A percentile compares a stretch with the other conserved stretches of the same genome.
phyloP scores from a whole-genome alignment of 2,113 vertebrate species.

The Nesogale talazaci region DNA sequence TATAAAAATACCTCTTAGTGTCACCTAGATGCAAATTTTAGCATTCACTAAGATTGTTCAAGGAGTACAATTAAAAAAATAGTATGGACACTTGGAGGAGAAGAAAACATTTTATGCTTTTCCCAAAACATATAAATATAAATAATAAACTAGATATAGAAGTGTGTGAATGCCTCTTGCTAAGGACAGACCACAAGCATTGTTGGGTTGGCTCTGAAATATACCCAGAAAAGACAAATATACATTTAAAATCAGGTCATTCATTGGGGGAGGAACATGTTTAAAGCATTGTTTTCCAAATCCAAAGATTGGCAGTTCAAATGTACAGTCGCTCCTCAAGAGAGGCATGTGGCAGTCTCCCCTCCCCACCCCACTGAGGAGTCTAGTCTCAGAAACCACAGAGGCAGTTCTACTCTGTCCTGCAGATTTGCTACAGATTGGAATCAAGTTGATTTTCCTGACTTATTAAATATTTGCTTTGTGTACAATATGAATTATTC shows the following conservation, averaged over 20 bases:
- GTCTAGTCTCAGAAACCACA: too few relatives aligned
- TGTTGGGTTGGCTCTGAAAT: slow-evolving; percentile 5
- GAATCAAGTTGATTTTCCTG: too few relatives aligned
- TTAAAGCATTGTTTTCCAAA: too few relatives aligned
- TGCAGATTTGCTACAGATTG: too few relatives aligned
- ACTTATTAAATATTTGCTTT: background rate
- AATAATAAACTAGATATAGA: background rate
- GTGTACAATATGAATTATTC: slow-evolving; percentile 1
- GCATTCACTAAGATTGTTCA: slow-evolving; percentile 20
- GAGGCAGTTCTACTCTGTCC: too few relatives aligned
- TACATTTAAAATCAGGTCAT: background rate
- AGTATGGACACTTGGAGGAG: background rate
- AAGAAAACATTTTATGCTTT: background rate
- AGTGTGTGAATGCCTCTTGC: background rate
- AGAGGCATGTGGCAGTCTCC: too few relatives aligned
- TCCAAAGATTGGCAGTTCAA: too few relatives aligned
- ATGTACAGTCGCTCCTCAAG: too few relatives aligned
- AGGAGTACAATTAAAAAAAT: background rate
- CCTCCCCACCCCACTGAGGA: too few relatives aligned
- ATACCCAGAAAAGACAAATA: background rate
- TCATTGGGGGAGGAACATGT: background rate
- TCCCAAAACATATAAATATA: slow-evolving; percentile 1
- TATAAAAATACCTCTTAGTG: background rate
- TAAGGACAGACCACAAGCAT: background rate
- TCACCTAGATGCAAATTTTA: background rate